These are phyloP conservation scores for Lucilia sericata DNA, from an alignment of 1,140 invertebrate species.

Conservation along the genomic window DNA sequence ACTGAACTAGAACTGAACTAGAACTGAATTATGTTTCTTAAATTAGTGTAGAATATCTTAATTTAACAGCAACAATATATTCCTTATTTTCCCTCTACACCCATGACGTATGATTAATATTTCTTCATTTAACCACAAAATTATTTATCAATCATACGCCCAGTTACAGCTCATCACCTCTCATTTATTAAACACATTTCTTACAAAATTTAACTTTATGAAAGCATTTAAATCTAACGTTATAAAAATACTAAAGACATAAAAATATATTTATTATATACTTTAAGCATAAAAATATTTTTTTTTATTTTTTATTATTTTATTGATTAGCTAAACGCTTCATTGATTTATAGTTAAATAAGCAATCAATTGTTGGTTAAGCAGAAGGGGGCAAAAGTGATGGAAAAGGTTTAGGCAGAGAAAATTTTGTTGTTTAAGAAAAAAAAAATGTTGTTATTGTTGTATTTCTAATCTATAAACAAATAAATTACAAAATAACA, in stretches of 20 bases:
- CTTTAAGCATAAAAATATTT: neutral
- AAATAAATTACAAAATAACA: neutral
- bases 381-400: neutral
- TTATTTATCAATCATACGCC: conserved; percentile 8
- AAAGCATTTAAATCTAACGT: neutral
- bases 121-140: neutral
- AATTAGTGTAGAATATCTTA: too few species aligned
- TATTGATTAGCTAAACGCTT: conserved; percentile 25
- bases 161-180: neutral
- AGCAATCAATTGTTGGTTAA: neutral
- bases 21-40: too few species aligned
- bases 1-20: too few species aligned
- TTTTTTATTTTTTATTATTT: neutral
- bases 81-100: neutral
- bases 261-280: neutral
- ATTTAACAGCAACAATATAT: too few species aligned
- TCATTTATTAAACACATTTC: neutral
- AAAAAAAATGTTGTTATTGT: neutral
- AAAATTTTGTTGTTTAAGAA: neutral
- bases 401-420: neutral
- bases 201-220: neutral
- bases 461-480: conserved; percentile 2
- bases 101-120: neutral
- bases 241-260: too few species aligned
- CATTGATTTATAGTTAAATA: conserved; percentile 23